Evolutionary conservation across 2,797 vertebrate genomes (phyloP).

Genomic region (Trachurus trachurus): DNA sequence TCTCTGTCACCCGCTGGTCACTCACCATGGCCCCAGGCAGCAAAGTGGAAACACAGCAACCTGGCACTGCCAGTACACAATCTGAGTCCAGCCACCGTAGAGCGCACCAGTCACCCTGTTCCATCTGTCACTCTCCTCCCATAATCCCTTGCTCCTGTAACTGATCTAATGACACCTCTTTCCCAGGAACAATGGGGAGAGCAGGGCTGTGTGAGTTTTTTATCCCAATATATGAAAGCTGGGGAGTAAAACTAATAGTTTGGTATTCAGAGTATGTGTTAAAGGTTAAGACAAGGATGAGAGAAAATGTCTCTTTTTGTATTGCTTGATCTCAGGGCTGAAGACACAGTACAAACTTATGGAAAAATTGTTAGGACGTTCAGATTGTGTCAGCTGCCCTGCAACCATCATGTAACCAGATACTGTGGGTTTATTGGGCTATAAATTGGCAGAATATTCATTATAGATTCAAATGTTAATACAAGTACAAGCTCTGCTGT

Average conservation of each 20-base stretch:
- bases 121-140: slow-evolving; percentile 76
- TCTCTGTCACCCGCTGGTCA: slow-evolving; percentile 35
- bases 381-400: neutral
- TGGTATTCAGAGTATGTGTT: slow-evolving; percentile 20
- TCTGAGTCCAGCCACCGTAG: slow-evolving; percentile 49
- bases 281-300: neutral
- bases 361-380: neutral
- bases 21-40: slow-evolving; percentile 48
- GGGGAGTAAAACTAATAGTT: neutral
- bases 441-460: slow-evolving; percentile 3
- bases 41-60: slow-evolving; percentile 68
- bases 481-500: neutral
- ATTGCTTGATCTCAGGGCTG: neutral
- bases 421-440: neutral
- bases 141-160: slow-evolving; percentile 67
- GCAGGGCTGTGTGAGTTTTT: slow-evolving; percentile 10
- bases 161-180: slow-evolving; percentile 46
- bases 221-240: slow-evolving; percentile 21
- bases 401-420: neutral
- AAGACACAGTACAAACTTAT: neutral
- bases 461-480: neutral
- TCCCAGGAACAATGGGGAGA: slow-evolving; percentile 35
- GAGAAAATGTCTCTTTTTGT: neutral
- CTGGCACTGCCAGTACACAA: slow-evolving; percentile 57
- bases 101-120: slow-evolving; percentile 51